A percentile compares a stretch with the other conserved stretches of the same genome.
These are phyloP conservation scores for Drosophila ohnishii DNA, from an alignment of 1,140 invertebrate species.

Conservation along the genomic window DNA sequence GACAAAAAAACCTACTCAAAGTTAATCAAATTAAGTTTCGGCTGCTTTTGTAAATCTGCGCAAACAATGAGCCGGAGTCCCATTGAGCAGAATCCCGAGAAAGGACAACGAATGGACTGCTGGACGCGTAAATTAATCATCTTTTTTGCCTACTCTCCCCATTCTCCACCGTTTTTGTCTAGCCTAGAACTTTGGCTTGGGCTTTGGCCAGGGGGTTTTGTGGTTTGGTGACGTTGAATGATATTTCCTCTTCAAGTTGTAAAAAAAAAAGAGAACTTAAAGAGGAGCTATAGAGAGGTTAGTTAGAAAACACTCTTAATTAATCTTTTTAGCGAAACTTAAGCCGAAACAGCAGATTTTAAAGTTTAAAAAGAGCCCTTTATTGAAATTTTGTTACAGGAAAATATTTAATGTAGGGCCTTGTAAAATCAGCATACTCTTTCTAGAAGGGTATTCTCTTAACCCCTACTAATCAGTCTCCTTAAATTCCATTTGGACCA, in stretches of 20 bases:
- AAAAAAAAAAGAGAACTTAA: background rate
- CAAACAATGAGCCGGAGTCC: slow-evolving; percentile 49
- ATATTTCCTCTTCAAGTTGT: slow-evolving; percentile 22
- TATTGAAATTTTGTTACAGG: background rate
- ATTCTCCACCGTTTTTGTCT: slow-evolving; percentile 19
- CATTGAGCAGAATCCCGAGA: slow-evolving; percentile 10
- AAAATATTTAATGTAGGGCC: background rate
- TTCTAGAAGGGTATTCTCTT: slow-evolving; percentile 14
- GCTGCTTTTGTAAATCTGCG: slow-evolving; percentile 56
- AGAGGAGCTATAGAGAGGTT: background rate
- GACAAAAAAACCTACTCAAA: slow-evolving; percentile 60
- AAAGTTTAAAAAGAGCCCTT: background rate
- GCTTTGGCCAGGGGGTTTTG: slow-evolving; percentile 23
- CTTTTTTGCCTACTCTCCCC: slow-evolving; percentile 49
- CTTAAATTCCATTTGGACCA: slow-evolving; percentile 42
- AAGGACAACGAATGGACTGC: slow-evolving; percentile 58
- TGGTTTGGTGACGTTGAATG: slow-evolving; percentile 39
- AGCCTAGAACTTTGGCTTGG: slow-evolving; percentile 27
- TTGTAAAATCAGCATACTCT: background rate
- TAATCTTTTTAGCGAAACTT: background rate
- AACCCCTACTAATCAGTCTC: slow-evolving; percentile 29
- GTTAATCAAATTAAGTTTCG: slow-evolving; percentile 80
- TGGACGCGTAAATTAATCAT: slow-evolving; percentile 74
- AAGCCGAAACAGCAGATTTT: background rate
- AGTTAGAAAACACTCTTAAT: slow-evolving; percentile 5